A percentile compares a stretch with the other conserved stretches of the same genome.
These are phyloP conservation scores for Sciurus vulgaris DNA, from an alignment of 2,797 vertebrate genomes.

Conservation along the genomic window DNA sequence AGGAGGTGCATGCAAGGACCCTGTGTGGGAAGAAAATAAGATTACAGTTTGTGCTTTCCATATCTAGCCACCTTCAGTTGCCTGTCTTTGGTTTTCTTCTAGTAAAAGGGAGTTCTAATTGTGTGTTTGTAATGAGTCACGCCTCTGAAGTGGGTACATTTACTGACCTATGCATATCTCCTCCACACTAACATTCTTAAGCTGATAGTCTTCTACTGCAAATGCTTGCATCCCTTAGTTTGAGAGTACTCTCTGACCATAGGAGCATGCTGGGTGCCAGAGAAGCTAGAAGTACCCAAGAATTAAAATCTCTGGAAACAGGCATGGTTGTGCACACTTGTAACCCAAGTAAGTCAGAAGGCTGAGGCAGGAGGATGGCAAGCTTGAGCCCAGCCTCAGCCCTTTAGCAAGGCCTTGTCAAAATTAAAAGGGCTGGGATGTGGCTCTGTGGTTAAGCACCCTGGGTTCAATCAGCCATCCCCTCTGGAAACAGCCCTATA, in stretches of 20 bases:
- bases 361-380: too few species aligned
- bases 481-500: background rate
- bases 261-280: background rate
- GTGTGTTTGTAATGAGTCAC: background rate
- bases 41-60: background rate
- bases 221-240: background rate
- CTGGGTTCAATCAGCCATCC: too few species aligned
- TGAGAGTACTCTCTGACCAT: background rate
- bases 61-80: background rate
- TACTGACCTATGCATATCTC: background rate
- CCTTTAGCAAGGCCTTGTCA: too few species aligned
- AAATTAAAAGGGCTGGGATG: too few species aligned
- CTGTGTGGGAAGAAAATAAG: background rate
- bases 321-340: too few species aligned
- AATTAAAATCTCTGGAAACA: background rate
- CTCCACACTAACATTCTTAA: background rate
- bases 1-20: background rate
- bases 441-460: too few species aligned
- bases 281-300: background rate
- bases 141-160: background rate
- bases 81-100: conserved; percentile 12
- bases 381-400: too few species aligned
- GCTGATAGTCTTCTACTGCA: background rate
- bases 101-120: background rate
- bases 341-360: too few species aligned